Percentiles rank a stretch among this genome's conserved stretches.
Conservation (phyloP, 1,140 invertebrate genomes). For the Wasmannia auropunctata region DNA sequence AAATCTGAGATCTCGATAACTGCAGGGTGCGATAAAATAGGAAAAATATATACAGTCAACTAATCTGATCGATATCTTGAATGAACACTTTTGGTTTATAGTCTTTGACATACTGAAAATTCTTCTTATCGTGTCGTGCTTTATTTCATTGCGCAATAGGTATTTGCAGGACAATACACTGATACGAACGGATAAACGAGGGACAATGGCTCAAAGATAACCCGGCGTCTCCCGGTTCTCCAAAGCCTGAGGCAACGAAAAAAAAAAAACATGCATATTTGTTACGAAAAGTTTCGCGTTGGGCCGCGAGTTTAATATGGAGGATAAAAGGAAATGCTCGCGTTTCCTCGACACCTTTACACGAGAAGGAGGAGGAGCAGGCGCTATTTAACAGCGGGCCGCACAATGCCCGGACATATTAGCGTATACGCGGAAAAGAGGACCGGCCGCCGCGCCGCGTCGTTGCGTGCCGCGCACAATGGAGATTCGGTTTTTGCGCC, state of each 20-base stretch:
- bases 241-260: too few species aligned
- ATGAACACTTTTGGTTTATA: too few species aligned
- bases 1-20: background rate
- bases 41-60: too few species aligned
- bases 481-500: constrained; percentile 28
- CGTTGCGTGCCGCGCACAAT: constrained; percentile 4
- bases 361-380: background rate
- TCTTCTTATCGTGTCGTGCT: background rate
- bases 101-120: background rate
- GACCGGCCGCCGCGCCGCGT: too few species aligned
- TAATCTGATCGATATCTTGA: too few species aligned
- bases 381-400: constrained; percentile 12
- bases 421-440: background rate
- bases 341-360: constrained; percentile 20
- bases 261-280: background rate
- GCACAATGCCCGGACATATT: background rate
- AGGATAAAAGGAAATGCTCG: constrained; percentile 23
- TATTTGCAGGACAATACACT: background rate
- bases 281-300: background rate
- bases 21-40: background rate
- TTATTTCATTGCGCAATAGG: background rate
- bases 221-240: background rate
- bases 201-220: background rate
- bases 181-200: background rate
- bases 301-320: background rate